Conservation (phyloP, 2,888 invertebrate genomes). For the Frankliniella fusca region DNA sequence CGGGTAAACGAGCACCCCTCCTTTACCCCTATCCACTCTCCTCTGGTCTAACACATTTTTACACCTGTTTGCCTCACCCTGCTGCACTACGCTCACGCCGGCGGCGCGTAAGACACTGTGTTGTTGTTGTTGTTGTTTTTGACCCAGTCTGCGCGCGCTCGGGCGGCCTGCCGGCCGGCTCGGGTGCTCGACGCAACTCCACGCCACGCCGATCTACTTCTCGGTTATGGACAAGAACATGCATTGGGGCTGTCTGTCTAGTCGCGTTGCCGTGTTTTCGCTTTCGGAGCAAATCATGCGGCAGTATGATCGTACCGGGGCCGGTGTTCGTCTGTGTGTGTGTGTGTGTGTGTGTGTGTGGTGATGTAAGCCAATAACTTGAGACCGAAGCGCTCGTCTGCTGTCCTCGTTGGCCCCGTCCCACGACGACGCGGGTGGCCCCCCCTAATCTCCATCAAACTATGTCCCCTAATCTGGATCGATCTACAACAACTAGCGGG, state of each 20-base stretch:
- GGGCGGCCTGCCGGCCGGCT: background rate
- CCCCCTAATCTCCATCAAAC: too few species aligned
- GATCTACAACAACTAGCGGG: too few species aligned
- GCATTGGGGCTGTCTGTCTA: slow-evolving; percentile 5
- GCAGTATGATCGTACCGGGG: background rate
- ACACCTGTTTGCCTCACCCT: background rate
- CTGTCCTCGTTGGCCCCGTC: too few species aligned
- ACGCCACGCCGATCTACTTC: background rate
- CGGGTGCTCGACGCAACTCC: background rate
- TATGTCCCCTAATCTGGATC: too few species aligned
- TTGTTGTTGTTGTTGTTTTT: slow-evolving; percentile 13
- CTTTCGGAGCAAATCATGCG: slow-evolving; percentile 22
- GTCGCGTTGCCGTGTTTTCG: slow-evolving; percentile 20
- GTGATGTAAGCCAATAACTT: slow-evolving; percentile 24
- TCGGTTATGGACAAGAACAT: slow-evolving; percentile 2
- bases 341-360: slow-evolving; percentile 7
- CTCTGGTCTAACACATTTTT: background rate
- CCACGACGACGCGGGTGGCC: background rate
- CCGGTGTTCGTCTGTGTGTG: background rate
- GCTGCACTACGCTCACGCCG: too few species aligned
- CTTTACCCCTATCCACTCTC: too few species aligned
- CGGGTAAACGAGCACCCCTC: too few species aligned
- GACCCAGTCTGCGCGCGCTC: slow-evolving; percentile 6
- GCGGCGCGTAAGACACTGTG: background rate
- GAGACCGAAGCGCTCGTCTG: too few species aligned